A percentile compares a stretch with the other conserved stretches of the same genome.
These are phyloP conservation scores for Neoaliturus tenellus DNA, from an alignment of 2,888 invertebrate genomes.

Conservation along the genomic window DNA sequence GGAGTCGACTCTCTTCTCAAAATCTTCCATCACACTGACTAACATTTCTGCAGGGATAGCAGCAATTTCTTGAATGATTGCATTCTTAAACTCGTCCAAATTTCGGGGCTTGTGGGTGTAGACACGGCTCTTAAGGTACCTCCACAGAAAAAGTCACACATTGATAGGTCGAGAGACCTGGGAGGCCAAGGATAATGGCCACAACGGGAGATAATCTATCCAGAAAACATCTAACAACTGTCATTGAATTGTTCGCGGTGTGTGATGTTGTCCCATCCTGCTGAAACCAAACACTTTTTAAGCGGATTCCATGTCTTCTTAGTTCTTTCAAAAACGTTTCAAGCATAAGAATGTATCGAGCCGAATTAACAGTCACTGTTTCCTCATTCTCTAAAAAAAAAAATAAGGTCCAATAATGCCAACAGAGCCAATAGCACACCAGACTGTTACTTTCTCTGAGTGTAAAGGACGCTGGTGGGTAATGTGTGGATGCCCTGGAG, in stretches of 20 bases:
- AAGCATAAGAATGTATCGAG: too few relatives aligned
- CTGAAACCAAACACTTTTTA: constrained; percentile 26
- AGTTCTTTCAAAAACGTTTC: too few relatives aligned
- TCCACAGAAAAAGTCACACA: constrained; percentile 29
- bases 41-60: too few relatives aligned
- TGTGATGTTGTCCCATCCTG: constrained; percentile 21
- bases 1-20: too few relatives aligned
- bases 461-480: constrained; percentile 30
- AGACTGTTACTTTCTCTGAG: background rate
- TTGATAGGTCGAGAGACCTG: constrained; percentile 20
- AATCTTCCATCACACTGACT: too few relatives aligned
- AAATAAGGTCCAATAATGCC: constrained; percentile 48
- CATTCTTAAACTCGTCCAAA: too few relatives aligned
- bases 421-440: background rate
- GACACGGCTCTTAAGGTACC: too few relatives aligned
- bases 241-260: constrained; percentile 20
- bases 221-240: constrained; percentile 34
- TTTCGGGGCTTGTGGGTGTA: too few relatives aligned
- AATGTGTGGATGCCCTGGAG: constrained; percentile 26
- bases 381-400: constrained; percentile 37
- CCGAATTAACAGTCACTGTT: constrained; percentile 42
- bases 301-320: too few relatives aligned
- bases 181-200: constrained; percentile 41
- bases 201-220: constrained; percentile 25
- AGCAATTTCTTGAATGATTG: too few relatives aligned